Evolutionary conservation across 2,888 invertebrate species (phyloP).

Genomic region (Agapostemon virescens): DNA sequence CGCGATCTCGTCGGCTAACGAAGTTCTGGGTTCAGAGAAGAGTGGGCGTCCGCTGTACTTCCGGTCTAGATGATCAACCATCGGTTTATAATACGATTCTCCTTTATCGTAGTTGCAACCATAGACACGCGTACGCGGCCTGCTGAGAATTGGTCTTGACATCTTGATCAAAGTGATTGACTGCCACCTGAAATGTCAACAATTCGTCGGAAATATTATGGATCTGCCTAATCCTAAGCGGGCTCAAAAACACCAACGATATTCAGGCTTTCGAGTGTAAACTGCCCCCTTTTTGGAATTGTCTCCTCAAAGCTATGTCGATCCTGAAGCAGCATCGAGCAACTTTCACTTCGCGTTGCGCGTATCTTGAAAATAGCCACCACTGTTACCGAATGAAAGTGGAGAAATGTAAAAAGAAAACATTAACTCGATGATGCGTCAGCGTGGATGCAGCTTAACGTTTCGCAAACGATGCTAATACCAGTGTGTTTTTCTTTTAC

Average conservation of each 20-base stretch:
- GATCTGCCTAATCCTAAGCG: background rate
- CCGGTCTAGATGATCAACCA: slow-evolving; percentile 88
- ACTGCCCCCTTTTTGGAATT: background rate
- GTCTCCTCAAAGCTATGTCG: background rate
- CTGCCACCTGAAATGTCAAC: slow-evolving; percentile 53
- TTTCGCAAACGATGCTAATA: background rate
- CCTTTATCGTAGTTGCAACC: slow-evolving; percentile 93
- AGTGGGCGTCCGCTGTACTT: slow-evolving; percentile 84
- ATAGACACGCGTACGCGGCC: slow-evolving; percentile 91
- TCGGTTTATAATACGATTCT: slow-evolving; percentile 90
- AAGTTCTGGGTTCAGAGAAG: slow-evolving; percentile 78
- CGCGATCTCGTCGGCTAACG: slow-evolving; percentile 82
- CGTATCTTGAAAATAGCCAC: too few relatives aligned
- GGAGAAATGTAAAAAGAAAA: too few relatives aligned
- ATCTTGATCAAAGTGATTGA: slow-evolving; percentile 63
- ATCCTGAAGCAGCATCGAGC: too few relatives aligned
- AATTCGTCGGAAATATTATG: background rate
- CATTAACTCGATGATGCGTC: too few relatives aligned
- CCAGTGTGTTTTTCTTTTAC: too few relatives aligned
- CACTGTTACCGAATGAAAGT: too few relatives aligned
- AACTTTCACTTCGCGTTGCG: too few relatives aligned
- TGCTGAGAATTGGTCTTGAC: slow-evolving; percentile 80
- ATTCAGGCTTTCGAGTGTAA: background rate
- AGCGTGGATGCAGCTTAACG: too few relatives aligned
- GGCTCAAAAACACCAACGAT: background rate